phyloP scores from a whole-genome alignment of 2,888 invertebrate genomes.

The Synergus japonicus region DNA sequence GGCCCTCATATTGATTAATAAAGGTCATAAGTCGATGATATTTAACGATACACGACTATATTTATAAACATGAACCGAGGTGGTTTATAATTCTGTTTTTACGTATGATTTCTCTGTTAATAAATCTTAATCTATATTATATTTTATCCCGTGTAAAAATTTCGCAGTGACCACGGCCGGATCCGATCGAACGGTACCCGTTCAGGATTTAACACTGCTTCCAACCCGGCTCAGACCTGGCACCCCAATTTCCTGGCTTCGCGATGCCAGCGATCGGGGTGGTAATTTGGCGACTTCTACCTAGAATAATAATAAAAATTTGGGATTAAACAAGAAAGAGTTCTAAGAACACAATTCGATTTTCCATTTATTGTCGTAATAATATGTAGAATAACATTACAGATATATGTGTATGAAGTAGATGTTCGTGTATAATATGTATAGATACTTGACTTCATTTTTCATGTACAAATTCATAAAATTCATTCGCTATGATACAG shows the following conservation, averaged over 20 bases:
- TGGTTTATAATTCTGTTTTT: background rate
- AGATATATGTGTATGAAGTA: conserved; percentile 56
- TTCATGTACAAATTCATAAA: conserved; percentile 30
- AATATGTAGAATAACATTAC: conserved; percentile 65
- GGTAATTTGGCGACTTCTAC: too few relatives aligned
- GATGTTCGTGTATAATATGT: conserved; percentile 52
- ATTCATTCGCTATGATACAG: conserved; percentile 47
- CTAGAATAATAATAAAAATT: background rate
- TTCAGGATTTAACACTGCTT: too few relatives aligned
- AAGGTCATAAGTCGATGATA: conserved; percentile 21
- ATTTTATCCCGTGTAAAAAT: too few relatives aligned
- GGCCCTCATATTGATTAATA: conserved; percentile 11
- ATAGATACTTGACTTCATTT: conserved; percentile 50
- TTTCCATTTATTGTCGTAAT: conserved; percentile 65
- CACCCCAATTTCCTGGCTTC: too few relatives aligned
- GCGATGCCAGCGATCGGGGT: too few relatives aligned
- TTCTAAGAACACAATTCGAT: conserved; percentile 35
- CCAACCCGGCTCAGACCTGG: too few relatives aligned
- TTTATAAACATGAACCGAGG: conserved; percentile 9
- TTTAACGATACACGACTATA: background rate
- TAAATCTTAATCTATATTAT: too few relatives aligned
- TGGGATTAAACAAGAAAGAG: background rate
- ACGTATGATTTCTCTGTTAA: too few relatives aligned
- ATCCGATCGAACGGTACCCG: too few relatives aligned
- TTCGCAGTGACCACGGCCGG: too few relatives aligned